Evolutionary conservation across 2,888 invertebrate genomes (phyloP).

Genomic region (Parochlus steinenii): DNA sequence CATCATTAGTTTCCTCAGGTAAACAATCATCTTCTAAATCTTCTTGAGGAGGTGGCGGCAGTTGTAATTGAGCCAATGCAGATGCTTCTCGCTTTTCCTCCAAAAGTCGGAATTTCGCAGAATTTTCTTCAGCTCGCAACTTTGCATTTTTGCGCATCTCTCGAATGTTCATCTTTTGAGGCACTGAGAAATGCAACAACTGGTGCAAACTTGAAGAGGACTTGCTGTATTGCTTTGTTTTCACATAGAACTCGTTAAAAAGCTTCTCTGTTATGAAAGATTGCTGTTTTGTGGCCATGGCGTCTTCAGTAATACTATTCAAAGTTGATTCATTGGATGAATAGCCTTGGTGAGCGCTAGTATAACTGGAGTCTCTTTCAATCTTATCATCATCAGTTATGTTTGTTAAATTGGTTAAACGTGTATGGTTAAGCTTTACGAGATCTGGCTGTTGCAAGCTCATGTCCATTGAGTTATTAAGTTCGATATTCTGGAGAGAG

Average conservation of each 20-base stretch:
- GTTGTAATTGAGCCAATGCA: conserved; percentile 7
- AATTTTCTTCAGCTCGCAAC: neutral
- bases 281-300: conserved; percentile 29
- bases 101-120: neutral
- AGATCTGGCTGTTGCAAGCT: conserved; percentile 8
- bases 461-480: conserved; percentile 5
- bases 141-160: conserved; percentile 30
- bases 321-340: conserved; percentile 6
- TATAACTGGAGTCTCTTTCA: conserved; percentile 4
- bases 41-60: conserved; percentile 4
- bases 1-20: conserved; percentile 19
- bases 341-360: neutral
- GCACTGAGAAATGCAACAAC: conserved; percentile 26
- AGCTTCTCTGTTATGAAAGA: conserved; percentile 52
- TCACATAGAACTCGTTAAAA: conserved; percentile 53
- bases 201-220: conserved; percentile 41
- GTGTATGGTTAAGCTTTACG: conserved; percentile 4
- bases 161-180: conserved; percentile 36
- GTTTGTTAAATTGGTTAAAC: neutral
- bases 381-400: conserved; percentile 7
- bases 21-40: neutral
- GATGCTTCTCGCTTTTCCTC: conserved; percentile 1
- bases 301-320: neutral
- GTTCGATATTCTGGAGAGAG: conserved; percentile 19
- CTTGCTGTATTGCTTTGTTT: conserved; percentile 47